Percentiles rank a stretch among this genome's conserved stretches.
These are phyloP conservation scores for Antitype chi DNA, from an alignment of 2,888 invertebrate genomes.

Conservation along the genomic window DNA sequence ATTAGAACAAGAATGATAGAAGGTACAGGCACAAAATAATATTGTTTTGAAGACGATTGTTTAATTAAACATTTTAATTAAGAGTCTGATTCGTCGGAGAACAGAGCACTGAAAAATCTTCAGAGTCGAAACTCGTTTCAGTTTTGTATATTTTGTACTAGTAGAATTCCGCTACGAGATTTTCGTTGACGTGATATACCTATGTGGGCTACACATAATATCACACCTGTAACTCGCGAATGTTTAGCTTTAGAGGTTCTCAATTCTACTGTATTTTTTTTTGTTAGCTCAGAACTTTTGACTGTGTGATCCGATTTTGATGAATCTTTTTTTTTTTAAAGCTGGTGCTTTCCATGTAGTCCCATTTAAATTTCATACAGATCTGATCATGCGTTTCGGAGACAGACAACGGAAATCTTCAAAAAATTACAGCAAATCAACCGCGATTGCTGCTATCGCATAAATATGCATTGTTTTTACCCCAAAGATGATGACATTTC, in stretches of 20 bases:
- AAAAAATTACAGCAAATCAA: too few species aligned
- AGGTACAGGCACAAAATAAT: background rate
- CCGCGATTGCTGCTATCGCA: too few species aligned
- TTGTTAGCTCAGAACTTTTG: too few species aligned
- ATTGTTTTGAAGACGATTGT: background rate
- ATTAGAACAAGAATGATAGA: background rate
- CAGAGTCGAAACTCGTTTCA: background rate
- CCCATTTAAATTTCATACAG: too few species aligned
- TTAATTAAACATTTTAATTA: conserved; percentile 7
- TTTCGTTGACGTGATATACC: background rate
- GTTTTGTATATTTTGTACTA: background rate
- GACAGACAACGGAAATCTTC: too few species aligned
- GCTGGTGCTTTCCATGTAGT: too few species aligned
- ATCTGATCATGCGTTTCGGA: too few species aligned
- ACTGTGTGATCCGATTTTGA: too few species aligned
- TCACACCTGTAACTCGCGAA: background rate
- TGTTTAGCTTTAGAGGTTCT: background rate
- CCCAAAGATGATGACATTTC: too few species aligned
- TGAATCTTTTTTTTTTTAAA: too few species aligned
- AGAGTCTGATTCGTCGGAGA: background rate
- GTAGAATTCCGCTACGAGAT: background rate
- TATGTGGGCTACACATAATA: background rate
- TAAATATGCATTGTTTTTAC: too few species aligned
- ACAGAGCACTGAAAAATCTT: background rate
- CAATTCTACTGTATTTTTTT: too few species aligned